Evolutionary conservation across 2,113 vertebrate species (phyloP).

Genomic region (Lepus americanus): DNA sequence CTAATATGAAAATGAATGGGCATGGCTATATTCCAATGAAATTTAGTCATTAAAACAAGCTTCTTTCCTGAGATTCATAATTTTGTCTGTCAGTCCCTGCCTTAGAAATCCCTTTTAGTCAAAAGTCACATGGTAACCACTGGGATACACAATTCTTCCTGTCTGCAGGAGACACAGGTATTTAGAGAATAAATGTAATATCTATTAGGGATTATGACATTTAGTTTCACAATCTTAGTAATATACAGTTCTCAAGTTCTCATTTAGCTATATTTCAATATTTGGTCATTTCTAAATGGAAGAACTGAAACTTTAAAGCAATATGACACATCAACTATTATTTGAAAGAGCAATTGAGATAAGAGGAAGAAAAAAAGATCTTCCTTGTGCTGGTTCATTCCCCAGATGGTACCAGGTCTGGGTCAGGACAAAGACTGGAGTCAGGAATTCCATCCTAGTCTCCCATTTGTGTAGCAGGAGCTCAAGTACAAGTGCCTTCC

Average conservation of each 20-base stretch:
- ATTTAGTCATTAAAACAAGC: background rate
- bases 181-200: background rate
- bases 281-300: slow-evolving; percentile 23
- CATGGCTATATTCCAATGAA: background rate
- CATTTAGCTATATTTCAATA: background rate
- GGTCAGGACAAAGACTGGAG: too few relatives aligned
- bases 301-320: background rate
- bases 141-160: background rate
- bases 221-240: background rate
- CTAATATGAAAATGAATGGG: background rate
- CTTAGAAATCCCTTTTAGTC: background rate
- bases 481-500: too few relatives aligned
- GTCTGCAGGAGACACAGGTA: fast-evolving
- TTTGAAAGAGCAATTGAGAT: too few relatives aligned
- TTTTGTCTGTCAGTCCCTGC: background rate
- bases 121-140: background rate
- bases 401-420: too few relatives aligned
- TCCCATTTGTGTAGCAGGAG: too few relatives aligned
- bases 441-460: too few relatives aligned
- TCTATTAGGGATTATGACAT: background rate
- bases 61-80: background rate
- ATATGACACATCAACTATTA: background rate
- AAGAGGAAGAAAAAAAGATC: too few relatives aligned
- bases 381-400: too few relatives aligned
- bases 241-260: background rate